phyloP scores from a whole-genome alignment of 2,797 vertebrate genomes.

The Sebastes alutus region DNA sequence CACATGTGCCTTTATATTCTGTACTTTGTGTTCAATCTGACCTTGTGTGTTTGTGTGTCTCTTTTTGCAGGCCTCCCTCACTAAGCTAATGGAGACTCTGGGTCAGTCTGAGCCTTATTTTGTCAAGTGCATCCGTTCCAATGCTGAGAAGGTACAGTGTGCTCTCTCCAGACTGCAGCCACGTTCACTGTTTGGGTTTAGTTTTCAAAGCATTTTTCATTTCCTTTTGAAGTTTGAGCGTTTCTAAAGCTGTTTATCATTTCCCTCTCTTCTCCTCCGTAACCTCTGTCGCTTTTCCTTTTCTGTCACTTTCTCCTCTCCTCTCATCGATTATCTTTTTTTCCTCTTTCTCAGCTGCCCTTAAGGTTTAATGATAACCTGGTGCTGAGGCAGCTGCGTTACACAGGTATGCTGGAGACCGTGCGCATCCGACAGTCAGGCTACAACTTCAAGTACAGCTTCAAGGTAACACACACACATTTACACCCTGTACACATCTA shows the following conservation, averaged over 20 bases:
- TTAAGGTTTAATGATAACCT: constrained; percentile 91
- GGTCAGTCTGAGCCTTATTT: constrained; percentile 98
- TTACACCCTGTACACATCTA: background rate
- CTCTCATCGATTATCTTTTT: background rate
- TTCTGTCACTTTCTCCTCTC: background rate
- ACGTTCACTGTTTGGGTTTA: constrained; percentile 22
- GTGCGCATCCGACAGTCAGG: constrained; percentile 97
- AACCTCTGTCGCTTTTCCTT: constrained; percentile 1
- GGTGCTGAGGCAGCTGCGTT: constrained; percentile 96
- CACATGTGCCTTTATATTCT: background rate
- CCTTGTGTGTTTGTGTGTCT: constrained; percentile 23
- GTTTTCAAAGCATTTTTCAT: constrained; percentile 52
- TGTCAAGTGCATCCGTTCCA: constrained; percentile 99
- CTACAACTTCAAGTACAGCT: constrained; percentile 95
- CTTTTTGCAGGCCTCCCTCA: constrained; percentile 89
- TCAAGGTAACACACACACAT: constrained; percentile 85
- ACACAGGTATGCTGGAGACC: constrained; percentile 99
- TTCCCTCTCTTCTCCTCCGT: constrained; percentile 1
- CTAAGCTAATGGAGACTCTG: constrained; percentile 98
- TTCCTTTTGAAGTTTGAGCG: constrained; percentile 49
- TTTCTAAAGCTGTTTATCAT: constrained; percentile 44
- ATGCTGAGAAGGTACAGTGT: constrained; percentile 93
- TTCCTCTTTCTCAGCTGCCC: constrained; percentile 84
- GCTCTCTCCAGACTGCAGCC: background rate
- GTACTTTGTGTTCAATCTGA: background rate